Evolutionary conservation across 2,113 vertebrate genomes (phyloP).

Genomic region (Trogon surrucura): DNA sequence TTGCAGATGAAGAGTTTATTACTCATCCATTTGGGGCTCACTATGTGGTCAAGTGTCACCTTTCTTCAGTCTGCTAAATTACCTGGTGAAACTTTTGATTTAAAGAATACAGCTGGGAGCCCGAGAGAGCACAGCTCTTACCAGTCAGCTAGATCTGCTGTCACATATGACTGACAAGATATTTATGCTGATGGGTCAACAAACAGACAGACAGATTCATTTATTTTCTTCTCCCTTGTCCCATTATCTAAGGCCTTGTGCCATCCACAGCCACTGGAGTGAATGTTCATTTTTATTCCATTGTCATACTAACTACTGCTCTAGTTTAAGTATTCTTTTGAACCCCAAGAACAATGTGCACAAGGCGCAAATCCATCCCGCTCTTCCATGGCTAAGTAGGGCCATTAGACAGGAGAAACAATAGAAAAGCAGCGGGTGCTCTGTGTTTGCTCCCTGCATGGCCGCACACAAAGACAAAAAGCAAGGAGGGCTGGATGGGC

Average conservation of each 20-base stretch:
- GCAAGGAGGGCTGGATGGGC: conserved; percentile 45
- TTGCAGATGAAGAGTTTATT: not conserved
- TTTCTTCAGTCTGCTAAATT: not conserved
- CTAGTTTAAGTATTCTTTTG: conserved; percentile 69
- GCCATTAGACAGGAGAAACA: conserved; percentile 70
- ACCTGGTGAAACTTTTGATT: conserved; percentile 35
- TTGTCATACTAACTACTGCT: conserved; percentile 63
- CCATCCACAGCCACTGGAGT: conserved; percentile 37
- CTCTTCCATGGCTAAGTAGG: conserved; percentile 63
- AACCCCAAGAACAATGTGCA: conserved; percentile 60
- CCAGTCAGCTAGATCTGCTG: not conserved
- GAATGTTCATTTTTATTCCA: conserved; percentile 64
- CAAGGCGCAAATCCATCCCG: conserved; percentile 55
- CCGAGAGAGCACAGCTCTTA: fast-evolving
- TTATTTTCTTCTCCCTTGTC: conserved; percentile 47
- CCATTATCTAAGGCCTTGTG: conserved; percentile 33
- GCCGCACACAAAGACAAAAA: conserved; percentile 65
- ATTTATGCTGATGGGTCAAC: conserved; percentile 30
- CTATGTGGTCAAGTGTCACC: not conserved
- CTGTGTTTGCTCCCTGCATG: conserved; percentile 56
- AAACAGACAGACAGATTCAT: conserved; percentile 38
- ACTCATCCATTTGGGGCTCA: not conserved
- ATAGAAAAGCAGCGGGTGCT: conserved; percentile 56
- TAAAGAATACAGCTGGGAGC: not conserved
- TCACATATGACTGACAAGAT: conserved; percentile 35